These are phyloP conservation scores for Anguilla pacifica DNA, from an alignment of 2,797 vertebrate genomes.

Conservation along the genomic window DNA sequence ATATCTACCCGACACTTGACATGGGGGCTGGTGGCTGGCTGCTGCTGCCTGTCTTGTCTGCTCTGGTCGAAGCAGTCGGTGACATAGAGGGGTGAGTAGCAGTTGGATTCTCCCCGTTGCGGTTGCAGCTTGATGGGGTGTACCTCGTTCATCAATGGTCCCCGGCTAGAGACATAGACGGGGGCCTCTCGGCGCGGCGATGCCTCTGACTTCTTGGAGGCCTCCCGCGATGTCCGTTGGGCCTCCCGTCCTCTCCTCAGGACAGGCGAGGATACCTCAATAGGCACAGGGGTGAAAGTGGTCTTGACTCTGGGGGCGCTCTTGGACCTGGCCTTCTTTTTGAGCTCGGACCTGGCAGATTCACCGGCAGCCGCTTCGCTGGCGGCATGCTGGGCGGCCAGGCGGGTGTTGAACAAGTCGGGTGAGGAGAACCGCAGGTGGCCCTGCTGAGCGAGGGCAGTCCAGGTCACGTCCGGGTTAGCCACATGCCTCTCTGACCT, in stretches of 20 bases:
- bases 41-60: slow-evolving; percentile 50
- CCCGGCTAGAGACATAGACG: slow-evolving; percentile 68
- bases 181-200: slow-evolving; percentile 69
- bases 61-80: slow-evolving; percentile 80
- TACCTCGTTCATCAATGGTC: slow-evolving; percentile 85
- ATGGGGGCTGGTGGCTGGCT: slow-evolving; percentile 78
- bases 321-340: slow-evolving; percentile 85
- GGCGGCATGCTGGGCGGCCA: slow-evolving; percentile 61
- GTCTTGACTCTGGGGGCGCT: slow-evolving; percentile 82
- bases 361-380: slow-evolving; percentile 68
- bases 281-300: slow-evolving; percentile 80
- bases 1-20: slow-evolving; percentile 93
- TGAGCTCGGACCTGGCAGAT: slow-evolving; percentile 70
- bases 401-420: slow-evolving; percentile 72
- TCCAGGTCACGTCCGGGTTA: slow-evolving; percentile 73
- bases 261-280: slow-evolving; percentile 72
- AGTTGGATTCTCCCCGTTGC: slow-evolving; percentile 71
- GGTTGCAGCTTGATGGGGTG: slow-evolving; percentile 95
- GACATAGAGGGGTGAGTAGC: slow-evolving; percentile 84
- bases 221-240: slow-evolving; percentile 66
- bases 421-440: slow-evolving; percentile 76
- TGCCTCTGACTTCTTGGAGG: slow-evolving; percentile 66
- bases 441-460: slow-evolving; percentile 70
- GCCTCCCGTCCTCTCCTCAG: slow-evolving; percentile 74
- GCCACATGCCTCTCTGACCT: slow-evolving; percentile 67